Percentiles rank a stretch among this genome's conserved stretches.
These are phyloP conservation scores for Drosophila tropicalis DNA, from an alignment of 1,140 invertebrate species.

Conservation along the genomic window DNA sequence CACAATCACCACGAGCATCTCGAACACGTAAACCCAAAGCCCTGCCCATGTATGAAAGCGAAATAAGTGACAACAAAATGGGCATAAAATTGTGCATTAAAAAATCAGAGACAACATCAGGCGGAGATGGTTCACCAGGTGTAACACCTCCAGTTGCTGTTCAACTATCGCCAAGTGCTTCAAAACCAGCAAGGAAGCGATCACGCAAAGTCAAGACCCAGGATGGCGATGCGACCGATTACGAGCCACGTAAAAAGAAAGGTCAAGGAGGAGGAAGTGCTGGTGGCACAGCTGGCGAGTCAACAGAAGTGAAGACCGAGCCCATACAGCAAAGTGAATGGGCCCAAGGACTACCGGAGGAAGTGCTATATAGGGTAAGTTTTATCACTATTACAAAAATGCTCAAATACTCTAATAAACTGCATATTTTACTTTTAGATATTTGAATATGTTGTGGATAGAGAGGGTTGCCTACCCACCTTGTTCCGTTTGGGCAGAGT, in stretches of 20 bases:
- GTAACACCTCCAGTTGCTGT: slow-evolving; percentile 5
- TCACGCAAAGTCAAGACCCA: slow-evolving; percentile 84
- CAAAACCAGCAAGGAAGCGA: slow-evolving; percentile 82
- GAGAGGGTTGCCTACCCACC: slow-evolving; percentile 89
- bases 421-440: slow-evolving; percentile 83
- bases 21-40: slow-evolving; percentile 70
- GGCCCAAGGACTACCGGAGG: slow-evolving; percentile 86
- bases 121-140: slow-evolving; percentile 39
- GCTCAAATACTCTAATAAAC: neutral
- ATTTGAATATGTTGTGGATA: slow-evolving; percentile 87
- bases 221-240: slow-evolving; percentile 84
- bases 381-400: too few species aligned
- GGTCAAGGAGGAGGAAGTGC: slow-evolving; percentile 36
- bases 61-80: slow-evolving; percentile 86
- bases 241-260: slow-evolving; percentile 83
- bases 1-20: slow-evolving; percentile 61
- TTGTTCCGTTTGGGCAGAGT: slow-evolving; percentile 89
- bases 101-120: slow-evolving; percentile 84
- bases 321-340: slow-evolving; percentile 85
- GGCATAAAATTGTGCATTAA: slow-evolving; percentile 87
- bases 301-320: slow-evolving; percentile 69
- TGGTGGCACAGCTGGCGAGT: slow-evolving; percentile 11
- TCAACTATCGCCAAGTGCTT: slow-evolving; percentile 24
- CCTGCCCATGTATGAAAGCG: slow-evolving; percentile 81
- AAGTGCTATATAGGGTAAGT: slow-evolving; percentile 85